Conservation (phyloP, 2,888 invertebrate genomes). For the Meandrusa payeni region DNA sequence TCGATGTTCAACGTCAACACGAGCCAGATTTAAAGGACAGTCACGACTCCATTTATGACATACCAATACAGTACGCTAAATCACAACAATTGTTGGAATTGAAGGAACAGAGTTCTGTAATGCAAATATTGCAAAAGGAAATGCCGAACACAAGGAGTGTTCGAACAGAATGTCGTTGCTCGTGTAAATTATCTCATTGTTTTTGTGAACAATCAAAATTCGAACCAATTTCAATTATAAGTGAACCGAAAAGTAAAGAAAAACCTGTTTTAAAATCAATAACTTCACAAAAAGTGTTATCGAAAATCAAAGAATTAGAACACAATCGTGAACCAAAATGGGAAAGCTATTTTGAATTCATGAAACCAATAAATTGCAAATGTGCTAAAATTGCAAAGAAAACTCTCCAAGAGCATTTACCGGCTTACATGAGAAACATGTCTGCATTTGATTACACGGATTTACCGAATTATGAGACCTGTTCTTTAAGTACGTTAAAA, state of each 20-base stretch:
- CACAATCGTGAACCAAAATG: constrained; percentile 61
- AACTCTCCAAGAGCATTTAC: constrained; percentile 55
- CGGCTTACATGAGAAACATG: constrained; percentile 59
- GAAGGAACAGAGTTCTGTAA: constrained; percentile 58
- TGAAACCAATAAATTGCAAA: constrained; percentile 45
- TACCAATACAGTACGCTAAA: constrained; percentile 48
- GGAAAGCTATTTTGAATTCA: constrained; percentile 52
- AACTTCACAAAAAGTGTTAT: constrained; percentile 38
- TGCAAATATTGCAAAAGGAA: constrained; percentile 61
- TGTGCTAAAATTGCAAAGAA: constrained; percentile 57
- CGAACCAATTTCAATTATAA: constrained; percentile 3
- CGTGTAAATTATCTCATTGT: constrained; percentile 51
- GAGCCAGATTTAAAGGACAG: constrained; percentile 49
- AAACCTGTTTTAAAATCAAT: neutral
- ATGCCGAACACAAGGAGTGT: constrained; percentile 46
- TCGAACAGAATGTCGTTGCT: constrained; percentile 39
- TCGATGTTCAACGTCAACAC: constrained; percentile 46
- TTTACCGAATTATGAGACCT: constrained; percentile 55
- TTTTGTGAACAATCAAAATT: constrained; percentile 44
- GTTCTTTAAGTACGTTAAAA: constrained; percentile 44
- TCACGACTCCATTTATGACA: constrained; percentile 45
- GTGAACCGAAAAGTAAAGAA: constrained; percentile 21
- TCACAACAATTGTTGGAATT: constrained; percentile 46
- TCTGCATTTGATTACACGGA: constrained; percentile 47
- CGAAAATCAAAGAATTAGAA: constrained; percentile 40